These are phyloP conservation scores for Omphaloscelis lunosa DNA, from an alignment of 2,888 invertebrate species.

Conservation along the genomic window DNA sequence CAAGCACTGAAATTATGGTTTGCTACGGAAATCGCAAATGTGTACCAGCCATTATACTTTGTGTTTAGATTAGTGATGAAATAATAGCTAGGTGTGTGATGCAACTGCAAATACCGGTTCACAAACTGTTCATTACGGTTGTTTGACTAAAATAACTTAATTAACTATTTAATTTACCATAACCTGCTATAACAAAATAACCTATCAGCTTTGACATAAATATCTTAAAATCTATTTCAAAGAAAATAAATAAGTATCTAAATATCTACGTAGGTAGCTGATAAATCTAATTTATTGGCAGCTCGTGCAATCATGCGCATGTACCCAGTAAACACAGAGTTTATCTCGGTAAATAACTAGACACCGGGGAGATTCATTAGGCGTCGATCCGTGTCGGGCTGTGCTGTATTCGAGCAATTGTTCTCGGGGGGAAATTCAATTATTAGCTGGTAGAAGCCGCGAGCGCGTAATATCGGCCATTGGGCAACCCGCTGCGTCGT, in stretches of 20 bases:
- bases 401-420: constrained; percentile 90
- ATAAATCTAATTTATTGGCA: constrained; percentile 89
- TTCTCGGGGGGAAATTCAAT: constrained; percentile 89
- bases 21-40: constrained; percentile 42
- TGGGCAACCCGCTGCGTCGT: constrained; percentile 84
- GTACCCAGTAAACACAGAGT: constrained; percentile 88
- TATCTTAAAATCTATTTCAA: constrained; percentile 58
- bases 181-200: constrained; percentile 13
- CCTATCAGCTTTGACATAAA: constrained; percentile 30
- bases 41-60: constrained; percentile 29
- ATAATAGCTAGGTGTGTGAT: constrained; percentile 19
- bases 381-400: constrained; percentile 88
- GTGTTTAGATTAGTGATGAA: constrained; percentile 38
- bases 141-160: background rate
- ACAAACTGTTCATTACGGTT: background rate
- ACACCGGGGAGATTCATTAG: constrained; percentile 90
- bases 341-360: constrained; percentile 90
- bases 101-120: constrained; percentile 14
- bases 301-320: constrained; percentile 90
- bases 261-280: constrained; percentile 70
- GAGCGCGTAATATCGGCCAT: constrained; percentile 82
- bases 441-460: constrained; percentile 82
- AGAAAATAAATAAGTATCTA: constrained; percentile 67
- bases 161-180: background rate
- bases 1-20: constrained; percentile 56